These are phyloP conservation scores for Ormyrus nitidulus DNA, from an alignment of 2,888 invertebrate genomes.

Conservation along the genomic window DNA sequence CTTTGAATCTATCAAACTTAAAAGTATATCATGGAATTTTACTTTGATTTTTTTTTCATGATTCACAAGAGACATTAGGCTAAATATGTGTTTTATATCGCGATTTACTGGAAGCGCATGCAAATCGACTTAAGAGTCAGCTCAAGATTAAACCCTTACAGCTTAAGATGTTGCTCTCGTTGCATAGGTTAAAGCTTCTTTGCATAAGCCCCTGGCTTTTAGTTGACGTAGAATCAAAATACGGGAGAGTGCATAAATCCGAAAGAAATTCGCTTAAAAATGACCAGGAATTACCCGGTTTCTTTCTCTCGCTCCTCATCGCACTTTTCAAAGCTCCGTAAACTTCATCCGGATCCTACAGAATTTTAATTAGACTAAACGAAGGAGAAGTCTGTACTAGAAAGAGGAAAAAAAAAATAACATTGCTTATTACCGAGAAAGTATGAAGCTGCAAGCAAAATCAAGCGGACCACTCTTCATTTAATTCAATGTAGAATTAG, in stretches of 20 bases:
- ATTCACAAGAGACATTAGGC: too few species aligned
- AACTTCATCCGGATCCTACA: slow-evolving; percentile 1
- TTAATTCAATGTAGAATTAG: too few species aligned
- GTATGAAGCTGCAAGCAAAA: too few species aligned
- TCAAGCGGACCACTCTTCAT: too few species aligned
- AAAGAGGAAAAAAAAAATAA: too few species aligned
- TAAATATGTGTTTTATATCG: background rate
- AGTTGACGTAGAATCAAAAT: slow-evolving; percentile 24
- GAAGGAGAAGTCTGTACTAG: too few species aligned
- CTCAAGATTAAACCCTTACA: slow-evolving; percentile 19
- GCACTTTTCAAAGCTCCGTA: background rate
- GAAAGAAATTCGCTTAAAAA: background rate
- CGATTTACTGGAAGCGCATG: slow-evolving; percentile 10
- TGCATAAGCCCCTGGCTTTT: slow-evolving; percentile 33
- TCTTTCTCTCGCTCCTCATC: background rate
- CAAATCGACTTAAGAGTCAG: slow-evolving; percentile 34
- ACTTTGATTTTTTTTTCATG: too few species aligned
- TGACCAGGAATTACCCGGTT: too few species aligned
- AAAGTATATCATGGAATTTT: too few species aligned
- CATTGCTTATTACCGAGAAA: too few species aligned
- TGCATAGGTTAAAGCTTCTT: slow-evolving; percentile 34
- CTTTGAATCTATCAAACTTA: too few species aligned
- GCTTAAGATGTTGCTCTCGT: slow-evolving; percentile 42
- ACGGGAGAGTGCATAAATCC: slow-evolving; percentile 25
- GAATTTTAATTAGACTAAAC: background rate